Evolutionary conservation across 2,113 vertebrate genomes (phyloP), one percentile per base, ranked within the genome.

Genomic region (Callopanchax toddi): DNA sequence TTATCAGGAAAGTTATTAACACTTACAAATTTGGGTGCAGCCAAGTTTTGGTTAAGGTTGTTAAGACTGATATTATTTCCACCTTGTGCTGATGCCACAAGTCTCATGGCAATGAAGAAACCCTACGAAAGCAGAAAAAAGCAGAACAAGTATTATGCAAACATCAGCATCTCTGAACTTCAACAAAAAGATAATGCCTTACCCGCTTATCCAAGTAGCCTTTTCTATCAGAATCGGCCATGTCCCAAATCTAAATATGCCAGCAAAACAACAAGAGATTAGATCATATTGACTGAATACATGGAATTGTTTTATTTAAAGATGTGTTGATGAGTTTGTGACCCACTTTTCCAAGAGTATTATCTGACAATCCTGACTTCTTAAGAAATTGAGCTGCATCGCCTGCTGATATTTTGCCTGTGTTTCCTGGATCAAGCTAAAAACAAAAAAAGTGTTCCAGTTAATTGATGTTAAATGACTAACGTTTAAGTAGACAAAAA

Each of bases 121-220:
- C 96, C 97, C 97, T 99, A 37, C 0, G 8, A 11, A 29, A 69
- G 76, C 34, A 71, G 59, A 76, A 63, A 22, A 45, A 15, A 53
- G 9, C 1, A 2, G 18, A 37, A 10, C 3, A 3, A 61, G 43
- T 37, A 71, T 56, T 17, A 6, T n/a, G 60, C 40, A 52, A 11
- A 71, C 10, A 15, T 82, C 71, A 70, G 59, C 68, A 60, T 29
- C 0, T 29, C 25, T 5, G 22, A 1, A 13, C 23, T 5, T 34
- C 12, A 29, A 45, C 34, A 49, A 20, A 44, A 58, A 60, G 59
- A 58, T 21, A 21, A 11, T 9, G 5, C 12, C 3, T 82, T 92
- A 99, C 97, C 94, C 94, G 92, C 79, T 96, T 98, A 85, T 99
- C 97, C 91, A 99, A 88, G 83, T 94, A 99, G 71, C 97, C 97